phyloP scores from a whole-genome alignment of 1,140 invertebrate species.

The Aplysia californica region DNA sequence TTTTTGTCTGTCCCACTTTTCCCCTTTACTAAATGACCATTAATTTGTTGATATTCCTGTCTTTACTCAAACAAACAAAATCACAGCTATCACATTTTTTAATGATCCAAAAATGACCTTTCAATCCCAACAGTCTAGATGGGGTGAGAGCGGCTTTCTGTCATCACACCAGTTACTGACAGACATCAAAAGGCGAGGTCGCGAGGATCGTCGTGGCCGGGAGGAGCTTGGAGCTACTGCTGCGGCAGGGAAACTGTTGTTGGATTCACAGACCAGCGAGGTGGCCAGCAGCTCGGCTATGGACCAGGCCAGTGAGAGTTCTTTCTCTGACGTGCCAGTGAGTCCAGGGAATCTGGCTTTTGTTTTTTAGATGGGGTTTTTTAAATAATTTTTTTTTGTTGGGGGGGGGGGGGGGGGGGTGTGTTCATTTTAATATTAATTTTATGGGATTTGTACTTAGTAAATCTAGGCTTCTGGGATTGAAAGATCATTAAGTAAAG shows the following conservation, averaged over 20 bases:
- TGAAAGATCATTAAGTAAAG: too few relatives aligned
- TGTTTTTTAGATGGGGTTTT: too few relatives aligned
- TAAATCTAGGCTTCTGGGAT: too few relatives aligned
- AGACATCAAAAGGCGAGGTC: constrained; percentile 11
- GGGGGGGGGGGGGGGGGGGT: not conserved
- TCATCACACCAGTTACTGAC: not conserved
- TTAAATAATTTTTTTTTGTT: not conserved
- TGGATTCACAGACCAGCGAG: constrained; percentile 22
- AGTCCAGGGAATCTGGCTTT: too few relatives aligned
- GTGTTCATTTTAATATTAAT: not conserved
- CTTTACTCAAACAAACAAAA: too few relatives aligned
- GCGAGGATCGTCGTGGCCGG: constrained; percentile 1
- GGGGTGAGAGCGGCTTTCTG: not conserved
- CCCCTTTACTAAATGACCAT: too few relatives aligned
- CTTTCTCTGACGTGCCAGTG: constrained; percentile 49
- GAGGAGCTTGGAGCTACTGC: constrained; percentile 5
- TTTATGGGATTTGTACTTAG: too few relatives aligned
- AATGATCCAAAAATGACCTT: too few relatives aligned
- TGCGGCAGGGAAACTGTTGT: constrained; percentile 1
- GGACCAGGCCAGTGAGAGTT: constrained; percentile 54
- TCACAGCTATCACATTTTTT: too few relatives aligned
- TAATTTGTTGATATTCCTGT: too few relatives aligned
- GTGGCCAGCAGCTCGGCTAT: constrained; percentile 38
- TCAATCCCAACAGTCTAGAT: too few relatives aligned
- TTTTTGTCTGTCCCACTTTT: too few relatives aligned